Percentiles rank a stretch among this genome's conserved stretches.
Evolutionary conservation across 2,797 vertebrate species (phyloP).

Genomic region (Chromobotia macracanthus): DNA sequence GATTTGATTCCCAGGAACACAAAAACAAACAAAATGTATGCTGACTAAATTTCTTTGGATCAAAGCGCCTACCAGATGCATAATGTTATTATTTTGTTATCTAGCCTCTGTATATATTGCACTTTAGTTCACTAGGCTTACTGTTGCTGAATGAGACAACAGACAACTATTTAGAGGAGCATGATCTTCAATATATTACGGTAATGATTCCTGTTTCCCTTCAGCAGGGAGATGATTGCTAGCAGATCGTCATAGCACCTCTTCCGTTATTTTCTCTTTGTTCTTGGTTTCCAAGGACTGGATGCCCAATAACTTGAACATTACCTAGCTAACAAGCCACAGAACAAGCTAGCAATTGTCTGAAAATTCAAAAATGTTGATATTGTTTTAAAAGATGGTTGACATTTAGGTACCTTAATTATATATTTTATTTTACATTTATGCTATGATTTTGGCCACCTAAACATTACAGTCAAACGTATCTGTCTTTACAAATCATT

Average conservation of each 20-base stretch:
- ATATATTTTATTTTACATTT: neutral
- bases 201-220: conserved; percentile 10
- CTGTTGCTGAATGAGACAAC: conserved; percentile 11
- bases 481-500: neutral
- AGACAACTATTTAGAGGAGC: conserved; percentile 30
- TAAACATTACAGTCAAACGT: neutral
- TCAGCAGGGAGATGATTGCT: conserved; percentile 14
- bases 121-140: conserved; percentile 21
- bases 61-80: neutral
- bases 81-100: neutral
- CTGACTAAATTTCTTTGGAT: neutral
- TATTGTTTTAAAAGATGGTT: neutral
- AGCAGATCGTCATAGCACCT: neutral
- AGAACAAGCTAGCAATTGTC: neutral
- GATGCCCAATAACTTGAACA: conserved; percentile 7
- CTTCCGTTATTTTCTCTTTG: neutral
- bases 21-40: neutral
- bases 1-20: neutral
- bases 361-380: neutral
- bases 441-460: neutral
- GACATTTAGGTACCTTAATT: neutral
- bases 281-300: neutral
- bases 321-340: neutral
- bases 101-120: conserved; percentile 7
- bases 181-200: conserved; percentile 31